Evolutionary conservation across 2,113 vertebrate species (phyloP).

Genomic region (Sturnira hondurensis): DNA sequence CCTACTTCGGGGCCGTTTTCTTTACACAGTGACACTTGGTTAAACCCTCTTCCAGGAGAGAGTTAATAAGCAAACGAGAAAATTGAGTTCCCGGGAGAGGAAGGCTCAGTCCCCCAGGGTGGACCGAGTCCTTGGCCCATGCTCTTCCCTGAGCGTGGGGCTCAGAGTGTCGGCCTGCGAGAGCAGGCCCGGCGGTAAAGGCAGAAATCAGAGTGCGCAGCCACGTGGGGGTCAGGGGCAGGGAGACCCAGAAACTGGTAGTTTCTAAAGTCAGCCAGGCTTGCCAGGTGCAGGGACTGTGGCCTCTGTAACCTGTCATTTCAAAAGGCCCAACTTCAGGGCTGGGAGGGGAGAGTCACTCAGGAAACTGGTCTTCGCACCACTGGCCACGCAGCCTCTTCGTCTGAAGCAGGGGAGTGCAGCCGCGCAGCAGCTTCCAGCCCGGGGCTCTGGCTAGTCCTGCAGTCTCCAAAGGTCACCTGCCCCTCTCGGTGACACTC

Average conservation of each 20-base stretch:
- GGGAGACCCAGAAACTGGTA: no score
- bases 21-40: neutral
- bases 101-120: neutral
- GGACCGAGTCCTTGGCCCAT: neutral
- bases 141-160: neutral
- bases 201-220: no score
- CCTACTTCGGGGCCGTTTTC: neutral
- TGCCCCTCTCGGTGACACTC: neutral
- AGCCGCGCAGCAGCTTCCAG: neutral
- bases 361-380: neutral
- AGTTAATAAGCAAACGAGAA: neutral
- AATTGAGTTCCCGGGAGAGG: neutral
- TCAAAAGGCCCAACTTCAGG: neutral
- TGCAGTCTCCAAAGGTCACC: neutral
- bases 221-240: no score
- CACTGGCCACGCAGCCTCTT: neutral
- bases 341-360: neutral
- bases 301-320: neutral
- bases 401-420: neutral
- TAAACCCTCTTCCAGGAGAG: neutral
- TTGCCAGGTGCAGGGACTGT: no score
- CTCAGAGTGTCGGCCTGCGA: neutral
- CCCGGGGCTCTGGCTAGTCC: neutral
- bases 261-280: no score
- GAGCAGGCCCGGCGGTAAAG: neutral